Evolutionary conservation across 2,113 vertebrate genomes (phyloP).

Genomic region (Perca schrenkii): DNA sequence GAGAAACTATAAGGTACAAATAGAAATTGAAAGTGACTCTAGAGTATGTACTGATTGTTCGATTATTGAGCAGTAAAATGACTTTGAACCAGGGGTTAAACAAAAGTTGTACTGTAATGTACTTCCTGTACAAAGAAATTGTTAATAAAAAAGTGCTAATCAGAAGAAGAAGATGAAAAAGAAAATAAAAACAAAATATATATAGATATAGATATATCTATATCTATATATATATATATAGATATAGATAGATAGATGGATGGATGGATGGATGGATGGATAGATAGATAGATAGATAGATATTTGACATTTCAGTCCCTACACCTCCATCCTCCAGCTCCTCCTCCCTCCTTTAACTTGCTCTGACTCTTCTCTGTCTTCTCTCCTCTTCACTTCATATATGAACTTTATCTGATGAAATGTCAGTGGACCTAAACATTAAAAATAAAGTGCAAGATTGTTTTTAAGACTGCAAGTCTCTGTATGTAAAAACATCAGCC

Average conservation of each 20-base stretch:
- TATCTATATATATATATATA: too few species aligned
- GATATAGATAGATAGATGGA: too few species aligned
- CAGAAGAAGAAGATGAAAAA: neutral
- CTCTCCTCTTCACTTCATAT: neutral
- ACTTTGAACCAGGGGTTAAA: neutral
- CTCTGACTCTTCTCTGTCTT: neutral
- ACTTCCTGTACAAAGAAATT: too few species aligned
- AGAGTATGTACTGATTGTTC: too few species aligned
- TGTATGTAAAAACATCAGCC: neutral
- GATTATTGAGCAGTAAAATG: neutral
- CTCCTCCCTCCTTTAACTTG: neutral
- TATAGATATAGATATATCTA: too few species aligned
- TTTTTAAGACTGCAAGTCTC: neutral
- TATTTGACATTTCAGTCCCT: neutral
- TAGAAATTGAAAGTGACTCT: neutral
- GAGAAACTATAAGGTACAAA: conserved; percentile 91
- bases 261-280: too few species aligned
- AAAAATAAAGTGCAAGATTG: neutral
- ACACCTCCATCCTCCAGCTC: neutral
- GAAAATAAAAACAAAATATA: too few species aligned
- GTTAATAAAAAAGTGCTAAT: neutral
- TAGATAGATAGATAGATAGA: too few species aligned
- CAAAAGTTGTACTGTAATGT: too few species aligned
- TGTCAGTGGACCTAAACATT: neutral
- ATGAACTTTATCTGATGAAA: neutral